phyloP scores from a whole-genome alignment of 2,888 invertebrate genomes.

The Drosophila sordidapex region DNA sequence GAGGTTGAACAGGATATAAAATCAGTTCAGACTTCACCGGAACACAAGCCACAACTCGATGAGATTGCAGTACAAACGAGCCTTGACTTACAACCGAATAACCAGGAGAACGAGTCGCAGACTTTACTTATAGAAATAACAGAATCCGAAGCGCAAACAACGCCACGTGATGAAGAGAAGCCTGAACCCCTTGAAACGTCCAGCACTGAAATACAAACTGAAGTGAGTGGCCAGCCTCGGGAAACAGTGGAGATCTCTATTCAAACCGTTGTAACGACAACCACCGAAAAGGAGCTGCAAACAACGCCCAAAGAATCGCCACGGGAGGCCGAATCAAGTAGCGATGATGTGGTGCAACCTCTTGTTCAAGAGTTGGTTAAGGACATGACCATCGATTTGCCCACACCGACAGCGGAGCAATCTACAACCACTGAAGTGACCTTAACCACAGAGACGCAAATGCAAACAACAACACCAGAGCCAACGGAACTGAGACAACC shows the following conservation, averaged over 20 bases:
- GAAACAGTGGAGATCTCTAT: constrained; percentile 79
- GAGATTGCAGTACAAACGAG: constrained; percentile 83
- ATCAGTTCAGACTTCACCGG: constrained; percentile 86
- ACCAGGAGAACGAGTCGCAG: constrained; percentile 82
- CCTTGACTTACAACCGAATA: constrained; percentile 67
- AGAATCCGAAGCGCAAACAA: constrained; percentile 84
- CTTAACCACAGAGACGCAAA: constrained; percentile 62
- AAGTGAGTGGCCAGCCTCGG: constrained; percentile 61
- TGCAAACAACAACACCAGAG: constrained; percentile 75
- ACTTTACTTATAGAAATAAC: constrained; percentile 78
- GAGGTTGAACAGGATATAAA: constrained; percentile 82
- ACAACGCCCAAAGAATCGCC: constrained; percentile 80
- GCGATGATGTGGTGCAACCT: constrained; percentile 82
- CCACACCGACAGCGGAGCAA: constrained; percentile 66
- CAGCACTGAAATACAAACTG: constrained; percentile 68
- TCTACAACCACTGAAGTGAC: constrained; percentile 79
- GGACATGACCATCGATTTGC: constrained; percentile 82
- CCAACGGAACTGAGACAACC: constrained; percentile 61
- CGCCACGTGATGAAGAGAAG: constrained; percentile 72
- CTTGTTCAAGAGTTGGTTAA: constrained; percentile 83
- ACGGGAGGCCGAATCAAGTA: constrained; percentile 55
- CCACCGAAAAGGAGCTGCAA: constrained; percentile 82
- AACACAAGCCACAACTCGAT: constrained; percentile 64
- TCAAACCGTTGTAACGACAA: constrained; percentile 76
- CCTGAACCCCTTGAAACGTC: constrained; percentile 35